A percentile compares a stretch with the other conserved stretches of the same genome.
Evolutionary conservation across 30 jellyfish, hydroid and myxozoan species (phyloP).

Genomic region (Hydra vulgaris): DNA sequence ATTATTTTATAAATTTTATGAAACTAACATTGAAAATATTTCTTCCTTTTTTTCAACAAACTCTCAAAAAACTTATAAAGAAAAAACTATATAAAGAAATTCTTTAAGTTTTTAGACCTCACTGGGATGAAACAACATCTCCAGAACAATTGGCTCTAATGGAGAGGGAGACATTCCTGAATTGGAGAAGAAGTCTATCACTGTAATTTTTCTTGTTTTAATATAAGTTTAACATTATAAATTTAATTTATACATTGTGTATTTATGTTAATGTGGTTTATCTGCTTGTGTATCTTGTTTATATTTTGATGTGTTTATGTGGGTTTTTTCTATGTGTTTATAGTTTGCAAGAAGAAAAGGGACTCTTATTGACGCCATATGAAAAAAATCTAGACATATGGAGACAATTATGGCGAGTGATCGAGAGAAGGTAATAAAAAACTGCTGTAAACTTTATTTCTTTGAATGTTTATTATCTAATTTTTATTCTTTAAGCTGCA

Average conservation of each 20-base stretch:
- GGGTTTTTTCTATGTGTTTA: no score
- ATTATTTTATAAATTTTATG: no score
- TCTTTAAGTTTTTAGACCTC: conserved; percentile 42
- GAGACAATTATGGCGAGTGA: conserved; percentile 97
- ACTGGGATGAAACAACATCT: conserved; percentile 55
- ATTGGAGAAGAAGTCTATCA: conserved; percentile 81
- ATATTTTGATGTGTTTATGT: no score
- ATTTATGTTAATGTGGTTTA: neutral
- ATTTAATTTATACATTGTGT: neutral
- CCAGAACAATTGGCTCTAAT: conserved; percentile 49
- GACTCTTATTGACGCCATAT: conserved; percentile 74
- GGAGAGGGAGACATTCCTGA: conserved; percentile 65
- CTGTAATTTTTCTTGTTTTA: conserved; percentile 31
- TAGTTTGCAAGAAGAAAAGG: conserved; percentile 48
- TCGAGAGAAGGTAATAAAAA: conserved; percentile 97
- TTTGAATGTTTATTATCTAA: no score
- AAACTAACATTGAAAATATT: no score
- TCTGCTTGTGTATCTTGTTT: neutral
- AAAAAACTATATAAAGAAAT: neutral
- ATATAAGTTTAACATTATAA: neutral
- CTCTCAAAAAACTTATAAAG: no score
- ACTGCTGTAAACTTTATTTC: no score
- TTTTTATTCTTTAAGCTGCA: no score
- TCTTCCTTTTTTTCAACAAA: no score
- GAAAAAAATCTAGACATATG: conserved; percentile 95